These are phyloP conservation scores for Heterohyrax brucei DNA, from an alignment of 2,797 vertebrate species.

Conservation along the genomic window DNA sequence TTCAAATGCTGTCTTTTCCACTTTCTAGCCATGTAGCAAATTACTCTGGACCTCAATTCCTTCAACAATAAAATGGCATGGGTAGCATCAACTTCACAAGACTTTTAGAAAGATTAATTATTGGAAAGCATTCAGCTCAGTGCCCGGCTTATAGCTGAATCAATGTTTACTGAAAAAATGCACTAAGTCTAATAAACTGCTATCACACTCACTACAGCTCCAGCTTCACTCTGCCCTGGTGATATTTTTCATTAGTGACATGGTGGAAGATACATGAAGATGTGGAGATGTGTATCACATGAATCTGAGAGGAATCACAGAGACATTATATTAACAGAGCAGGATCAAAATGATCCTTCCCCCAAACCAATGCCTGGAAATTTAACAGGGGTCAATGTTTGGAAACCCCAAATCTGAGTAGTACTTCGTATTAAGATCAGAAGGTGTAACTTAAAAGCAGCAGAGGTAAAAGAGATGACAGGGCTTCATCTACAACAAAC, in stretches of 20 bases:
- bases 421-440: background rate
- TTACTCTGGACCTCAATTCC: conserved; percentile 37
- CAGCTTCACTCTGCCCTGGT: background rate
- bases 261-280: background rate
- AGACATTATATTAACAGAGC: background rate
- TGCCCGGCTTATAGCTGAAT: conserved; percentile 1
- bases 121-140: conserved; percentile 38
- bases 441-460: background rate
- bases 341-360: background rate
- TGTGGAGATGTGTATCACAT: background rate
- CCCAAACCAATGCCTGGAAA: background rate
- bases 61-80: conserved; percentile 19
- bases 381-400: background rate
- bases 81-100: background rate
- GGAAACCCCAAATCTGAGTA: background rate
- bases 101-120: conserved; percentile 45
- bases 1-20: conserved; percentile 66
- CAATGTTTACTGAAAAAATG: background rate
- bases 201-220: background rate
- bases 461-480: background rate
- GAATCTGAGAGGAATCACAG: conserved; percentile 15
- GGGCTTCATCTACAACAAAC: conserved; percentile 21
- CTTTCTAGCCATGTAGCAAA: conserved; percentile 43
- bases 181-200: background rate
- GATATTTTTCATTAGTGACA: background rate